Evolutionary conservation across 2,888 invertebrate species (phyloP), one percentile per base, ranked within the genome.

Genomic region (Atrina japonica): DNA sequence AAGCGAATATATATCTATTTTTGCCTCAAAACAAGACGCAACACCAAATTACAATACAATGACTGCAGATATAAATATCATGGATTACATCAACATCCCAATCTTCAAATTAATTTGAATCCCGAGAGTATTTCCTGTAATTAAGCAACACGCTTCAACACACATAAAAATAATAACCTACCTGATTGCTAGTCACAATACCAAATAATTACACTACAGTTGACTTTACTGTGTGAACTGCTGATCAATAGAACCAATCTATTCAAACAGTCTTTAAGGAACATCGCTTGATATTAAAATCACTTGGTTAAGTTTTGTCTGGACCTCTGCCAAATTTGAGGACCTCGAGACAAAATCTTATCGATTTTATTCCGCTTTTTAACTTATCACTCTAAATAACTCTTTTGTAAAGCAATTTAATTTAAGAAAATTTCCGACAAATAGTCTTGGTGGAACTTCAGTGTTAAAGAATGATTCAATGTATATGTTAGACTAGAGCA

Each of bases 231-330:
- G 47, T 49, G 25, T 58, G 50, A 49, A 67, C 49, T 52, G 25
- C 35, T 21, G 53, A 60, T 67, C 60, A 58, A 67, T 60, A 52
- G 25, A 60, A 23, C 59, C 65, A 65, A 53, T 56, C 58, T 61
- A 43, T 67, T 67, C 52, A 52, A 60, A 58, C 60, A 60, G 60
- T 67, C 67, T 70, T 61, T 59, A 66, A 59, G 55, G 70, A 70
- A 70, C 70, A 70, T 70, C 70, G 56, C 47, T 60, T 59, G 70
- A 70, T 70, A 70, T 59, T 65, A 65, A 66, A 70, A 70, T 70
- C 70, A 65, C 50, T 65, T 65, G 53, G 52, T 70, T 35, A 60
- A 45, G 60, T 43, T 60, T 69, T 69, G 41, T 65, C 60, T 70
- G 70, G 70, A 50, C 18, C 47, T 29, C 35, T 21, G 70, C 70